Base-by-base conservation (phyloP, 2,888 invertebrate species). In the Campoplex nolae region DNA sequence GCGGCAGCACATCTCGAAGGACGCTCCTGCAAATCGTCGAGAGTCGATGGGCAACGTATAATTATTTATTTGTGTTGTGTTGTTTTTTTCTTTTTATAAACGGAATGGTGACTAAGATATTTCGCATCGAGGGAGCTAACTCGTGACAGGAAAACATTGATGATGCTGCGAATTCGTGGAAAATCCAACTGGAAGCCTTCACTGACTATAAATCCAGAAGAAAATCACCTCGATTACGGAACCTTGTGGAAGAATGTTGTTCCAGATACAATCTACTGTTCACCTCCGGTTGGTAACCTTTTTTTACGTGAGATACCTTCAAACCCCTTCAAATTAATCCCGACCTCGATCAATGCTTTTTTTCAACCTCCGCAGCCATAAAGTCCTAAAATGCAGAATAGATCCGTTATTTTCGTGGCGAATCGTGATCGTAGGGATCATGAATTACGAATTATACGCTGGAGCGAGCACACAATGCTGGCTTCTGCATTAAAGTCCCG, bases 351-450 rank as follows among this genome's bases (percentile, higher is more conserved):
- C 32, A 13, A 58, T 58, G 16, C 32, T 62, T 62, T 62, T 32
- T 32, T 3, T 62, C 38, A 62, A 32, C 32, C 32, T 62, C 62
- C 16, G 23, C 23, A 32, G 32, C 32, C 32, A 32, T 62, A 62
- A 62, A 62, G 16, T 62, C 62, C 62, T 62, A 62, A 62, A 62
- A 62, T 62, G 62, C 62, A 62, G 16, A 62, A 62, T 62, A 62
- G 62, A 62, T 16, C 62, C 56, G 38, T 74, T 73, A 38, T 51
- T 51, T 78, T 58, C 45, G 23, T 76, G 68, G 77, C 45, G 71
- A 51, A 73, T 80, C 79, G 79, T 38, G 68, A 84, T 80, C 68
- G 75, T 75, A 28, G 51, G 18, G 73, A 84, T 80, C 56, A 73
- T 38, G 68, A 84, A 77, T 75, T 74, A 70, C 79, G 79, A 75